Percentiles rank a stretch among this genome's conserved stretches.
phyloP scores from a whole-genome alignment of 92 coral and sea anemone species.

The Phenganax marumi region DNA sequence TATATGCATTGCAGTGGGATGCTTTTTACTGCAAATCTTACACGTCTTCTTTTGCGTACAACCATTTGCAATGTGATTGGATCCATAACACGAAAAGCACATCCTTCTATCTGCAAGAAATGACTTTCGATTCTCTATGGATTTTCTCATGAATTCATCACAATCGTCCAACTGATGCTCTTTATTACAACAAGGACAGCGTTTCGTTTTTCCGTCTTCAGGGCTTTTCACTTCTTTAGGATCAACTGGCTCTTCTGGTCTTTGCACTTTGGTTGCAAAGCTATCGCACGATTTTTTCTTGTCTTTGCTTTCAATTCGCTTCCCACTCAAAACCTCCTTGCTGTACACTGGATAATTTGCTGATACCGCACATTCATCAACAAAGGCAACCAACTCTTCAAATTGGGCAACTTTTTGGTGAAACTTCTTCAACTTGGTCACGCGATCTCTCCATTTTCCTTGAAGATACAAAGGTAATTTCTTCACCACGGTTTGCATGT shows the following conservation, averaged over 20 bases:
- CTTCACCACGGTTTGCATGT: constrained; percentile 56
- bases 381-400: constrained; percentile 53
- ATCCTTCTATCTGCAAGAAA: constrained; percentile 13
- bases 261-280: constrained; percentile 21
- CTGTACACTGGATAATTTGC: constrained; percentile 64
- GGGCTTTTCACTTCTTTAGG: neutral
- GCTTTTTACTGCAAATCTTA: constrained; percentile 17
- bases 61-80: constrained; percentile 19
- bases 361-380: constrained; percentile 55
- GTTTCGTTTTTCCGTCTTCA: neutral
- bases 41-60: constrained; percentile 30
- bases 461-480: constrained; percentile 59
- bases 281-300: constrained; percentile 2
- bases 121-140: constrained; percentile 16
- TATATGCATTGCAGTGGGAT: constrained; percentile 36
- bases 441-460: constrained; percentile 59
- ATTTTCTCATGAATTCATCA: neutral
- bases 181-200: constrained; percentile 14
- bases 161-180: constrained; percentile 29
- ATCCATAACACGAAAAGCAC: constrained; percentile 36
- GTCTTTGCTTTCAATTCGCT: constrained; percentile 16
- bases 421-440: constrained; percentile 38
- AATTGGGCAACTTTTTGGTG: constrained; percentile 32
- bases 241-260: neutral
- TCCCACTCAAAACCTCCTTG: neutral